Base-by-base conservation (phyloP, 1,140 invertebrate genomes). In the Calephelis virginiensis region DNA sequence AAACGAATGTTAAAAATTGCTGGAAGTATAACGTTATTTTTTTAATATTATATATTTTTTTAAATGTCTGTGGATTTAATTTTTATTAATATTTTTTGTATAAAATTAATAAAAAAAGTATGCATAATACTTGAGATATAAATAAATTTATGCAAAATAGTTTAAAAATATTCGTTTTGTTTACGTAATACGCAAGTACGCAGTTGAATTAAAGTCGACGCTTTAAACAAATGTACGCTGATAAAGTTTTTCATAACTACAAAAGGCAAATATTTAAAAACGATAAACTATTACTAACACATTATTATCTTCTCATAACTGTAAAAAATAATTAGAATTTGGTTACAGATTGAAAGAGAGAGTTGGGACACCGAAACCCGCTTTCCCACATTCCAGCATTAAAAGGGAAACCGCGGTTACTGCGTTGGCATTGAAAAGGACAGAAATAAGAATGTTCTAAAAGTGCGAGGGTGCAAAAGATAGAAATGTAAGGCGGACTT, bases 331-430 rank as follows among this genome's bases (percentile, higher is more conserved):
- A 59, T 59, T 38, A 59, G n/a, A n/a, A 59, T 59, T 46, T 74
- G 69, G 75, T 90, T 89, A 88, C 83, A 87, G 79, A 80, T 81
- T 80, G 88, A 90, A 90, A 89, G 86, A 90, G 88, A 90, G 85
- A 90, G 88, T 89, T 82, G 77, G 79, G 81, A 82, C 86, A 86
- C 82, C 73, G 77, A 89, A 85, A 88, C 86, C 86, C 78, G 88
- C 77, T 89, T 89, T 88, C 83, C 88, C 77, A 89, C 86, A 90
- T 90, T 90, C 88, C 88, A 72, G 71, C 72, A 78, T 84, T 90
- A 89, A 90, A 90, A 90, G 88, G 85, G 88, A 90, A 90, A 80
- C 81, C 72, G 74, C 73, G 77, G 75, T 76, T 78, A 81, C 72
- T 71, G 59, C 70, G 66, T 62, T 60, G 59, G 59, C 50, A 66